Evolutionary conservation across 2,797 vertebrate genomes (phyloP).

Genomic region (Sebastiscus tertius): DNA sequence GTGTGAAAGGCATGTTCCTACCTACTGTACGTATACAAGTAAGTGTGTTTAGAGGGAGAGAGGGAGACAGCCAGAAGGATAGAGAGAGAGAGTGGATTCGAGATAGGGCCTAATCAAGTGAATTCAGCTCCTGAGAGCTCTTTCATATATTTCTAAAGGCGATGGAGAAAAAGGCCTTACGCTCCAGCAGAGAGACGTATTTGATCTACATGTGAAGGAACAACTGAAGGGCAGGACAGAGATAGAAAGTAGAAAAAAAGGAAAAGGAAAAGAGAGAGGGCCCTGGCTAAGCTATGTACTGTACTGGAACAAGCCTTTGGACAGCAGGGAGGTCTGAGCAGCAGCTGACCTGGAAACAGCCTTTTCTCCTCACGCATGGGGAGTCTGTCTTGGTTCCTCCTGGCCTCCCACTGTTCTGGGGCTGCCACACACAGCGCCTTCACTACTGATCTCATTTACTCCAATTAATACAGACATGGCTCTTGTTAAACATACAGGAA

Average conservation of each 20-base stretch:
- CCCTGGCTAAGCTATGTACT: slow-evolving; percentile 17
- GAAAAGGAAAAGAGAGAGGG: not conserved
- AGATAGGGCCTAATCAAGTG: slow-evolving; percentile 58
- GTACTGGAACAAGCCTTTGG: slow-evolving; percentile 34
- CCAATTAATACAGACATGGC: not conserved
- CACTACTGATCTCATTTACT: slow-evolving; percentile 26
- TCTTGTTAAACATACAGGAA: not conserved
- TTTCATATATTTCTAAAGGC: slow-evolving; percentile 63
- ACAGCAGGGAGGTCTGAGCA: slow-evolving; percentile 64
- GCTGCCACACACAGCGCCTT: slow-evolving; percentile 40
- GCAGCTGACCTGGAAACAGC: slow-evolving; percentile 79
- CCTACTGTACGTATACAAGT: not conserved
- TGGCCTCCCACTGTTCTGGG: slow-evolving; percentile 34
- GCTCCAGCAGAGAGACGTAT: slow-evolving; percentile 60
- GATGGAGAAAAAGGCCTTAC: slow-evolving; percentile 49
- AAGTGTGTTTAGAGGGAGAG: not conserved
- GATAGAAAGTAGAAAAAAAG: not conserved
- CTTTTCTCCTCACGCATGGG: slow-evolving; percentile 45
- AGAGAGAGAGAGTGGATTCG: not conserved
- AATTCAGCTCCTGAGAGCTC: slow-evolving; percentile 60
- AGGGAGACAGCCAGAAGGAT: not conserved
- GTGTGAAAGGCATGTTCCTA: not conserved
- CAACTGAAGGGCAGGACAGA: slow-evolving; percentile 56
- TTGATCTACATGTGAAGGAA: slow-evolving; percentile 74
- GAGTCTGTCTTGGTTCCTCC: slow-evolving; percentile 32